These are phyloP conservation scores for Heliopora coerulea DNA, from an alignment of 92 coral and sea anemone genomes.

Conservation along the genomic window DNA sequence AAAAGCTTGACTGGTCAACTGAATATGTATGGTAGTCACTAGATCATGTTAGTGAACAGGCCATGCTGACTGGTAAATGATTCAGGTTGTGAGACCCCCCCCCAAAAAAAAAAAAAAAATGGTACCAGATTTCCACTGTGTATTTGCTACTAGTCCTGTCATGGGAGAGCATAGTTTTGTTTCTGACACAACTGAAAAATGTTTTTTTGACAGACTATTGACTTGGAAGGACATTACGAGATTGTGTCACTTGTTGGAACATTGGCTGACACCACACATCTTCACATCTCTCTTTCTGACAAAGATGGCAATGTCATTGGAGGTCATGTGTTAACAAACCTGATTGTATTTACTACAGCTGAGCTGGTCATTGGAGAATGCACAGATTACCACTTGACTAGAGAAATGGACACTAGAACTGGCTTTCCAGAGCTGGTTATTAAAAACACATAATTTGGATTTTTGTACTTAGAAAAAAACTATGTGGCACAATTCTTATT, in stretches of 20 bases:
- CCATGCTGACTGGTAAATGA: too few species aligned
- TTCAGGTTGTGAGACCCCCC: too few species aligned
- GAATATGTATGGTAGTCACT: too few species aligned
- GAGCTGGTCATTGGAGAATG: constrained; percentile 88
- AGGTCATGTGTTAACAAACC: constrained; percentile 84
- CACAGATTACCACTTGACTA: constrained; percentile 47
- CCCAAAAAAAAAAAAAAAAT: neutral
- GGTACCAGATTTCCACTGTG: too few species aligned
- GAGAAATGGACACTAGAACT: constrained; percentile 65
- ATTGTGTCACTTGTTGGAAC: constrained; percentile 93
- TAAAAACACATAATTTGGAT: neutral
- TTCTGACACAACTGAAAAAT: too few species aligned
- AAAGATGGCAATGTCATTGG: constrained; percentile 73
- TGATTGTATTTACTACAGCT: constrained; percentile 89
- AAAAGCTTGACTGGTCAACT: too few species aligned
- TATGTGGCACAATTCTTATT: neutral
- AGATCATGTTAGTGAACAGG: too few species aligned
- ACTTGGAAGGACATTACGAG: constrained; percentile 54
- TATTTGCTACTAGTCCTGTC: too few species aligned
- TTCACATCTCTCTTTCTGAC: constrained; percentile 76
- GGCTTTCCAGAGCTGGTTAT: constrained; percentile 75
- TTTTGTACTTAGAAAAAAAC: neutral
- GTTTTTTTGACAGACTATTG: neutral
- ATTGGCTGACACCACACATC: constrained; percentile 73
- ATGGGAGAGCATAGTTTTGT: too few species aligned